Evolutionary conservation across 2,797 vertebrate species (phyloP).

Genomic region (Octomys mimax): DNA sequence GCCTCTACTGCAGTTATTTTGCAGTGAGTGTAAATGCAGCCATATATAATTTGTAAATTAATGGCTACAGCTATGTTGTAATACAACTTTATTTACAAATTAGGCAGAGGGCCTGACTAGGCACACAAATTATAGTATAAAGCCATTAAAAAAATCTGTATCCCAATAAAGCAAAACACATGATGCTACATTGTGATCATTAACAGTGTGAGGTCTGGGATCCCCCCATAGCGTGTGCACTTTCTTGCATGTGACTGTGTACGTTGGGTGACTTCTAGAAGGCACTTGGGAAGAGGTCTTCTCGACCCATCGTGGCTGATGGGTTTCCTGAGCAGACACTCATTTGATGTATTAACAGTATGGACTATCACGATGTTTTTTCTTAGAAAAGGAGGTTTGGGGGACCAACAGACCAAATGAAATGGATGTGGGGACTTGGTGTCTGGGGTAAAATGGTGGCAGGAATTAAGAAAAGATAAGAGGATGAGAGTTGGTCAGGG

Average conservation of each 20-base stretch:
- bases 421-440: not conserved
- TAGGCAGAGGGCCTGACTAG: not conserved
- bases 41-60: not conserved
- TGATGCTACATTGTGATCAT: not conserved
- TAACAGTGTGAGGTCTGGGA: not conserved
- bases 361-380: not conserved
- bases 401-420: not conserved
- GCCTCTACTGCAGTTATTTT: not conserved
- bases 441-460: no score
- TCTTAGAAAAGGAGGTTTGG: not conserved
- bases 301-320: not conserved
- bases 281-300: not conserved
- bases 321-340: not conserved
- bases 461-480: no score
- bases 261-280: not conserved
- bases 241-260: not conserved
- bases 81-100: slow-evolving; percentile 65
- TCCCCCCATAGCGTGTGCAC: fast-evolving
- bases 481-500: no score
- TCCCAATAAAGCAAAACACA: not conserved
- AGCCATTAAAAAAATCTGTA: slow-evolving; percentile 14
- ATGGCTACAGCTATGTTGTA: not conserved
- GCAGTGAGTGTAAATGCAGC: not conserved
- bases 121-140: not conserved
- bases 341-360: not conserved